Percentiles rank a stretch among this genome's conserved stretches.
These are phyloP conservation scores for Xenopus borealis DNA, from an alignment of 2,113 vertebrate species.

Conservation along the genomic window DNA sequence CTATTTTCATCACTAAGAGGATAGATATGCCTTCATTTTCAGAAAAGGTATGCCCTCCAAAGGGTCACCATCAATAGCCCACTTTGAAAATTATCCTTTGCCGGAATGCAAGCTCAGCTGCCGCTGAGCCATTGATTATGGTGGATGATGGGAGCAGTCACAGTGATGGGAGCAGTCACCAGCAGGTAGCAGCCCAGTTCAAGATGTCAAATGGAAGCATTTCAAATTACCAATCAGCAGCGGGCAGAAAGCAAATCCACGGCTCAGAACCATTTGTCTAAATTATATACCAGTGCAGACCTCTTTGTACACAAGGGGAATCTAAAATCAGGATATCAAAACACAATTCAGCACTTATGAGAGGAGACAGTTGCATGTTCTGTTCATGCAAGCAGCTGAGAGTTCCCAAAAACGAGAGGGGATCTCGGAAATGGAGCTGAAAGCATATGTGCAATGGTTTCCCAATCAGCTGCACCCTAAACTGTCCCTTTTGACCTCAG, in stretches of 20 bases:
- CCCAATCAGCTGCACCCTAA: too few species aligned
- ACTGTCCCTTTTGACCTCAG: too few species aligned
- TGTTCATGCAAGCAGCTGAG: neutral
- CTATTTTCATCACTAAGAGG: too few species aligned
- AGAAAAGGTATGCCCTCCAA: neutral
- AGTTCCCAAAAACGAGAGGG: too few species aligned
- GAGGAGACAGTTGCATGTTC: neutral
- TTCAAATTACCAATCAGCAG: constrained; percentile 12
- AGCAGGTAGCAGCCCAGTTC: constrained; percentile 7
- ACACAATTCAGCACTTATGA: neutral
- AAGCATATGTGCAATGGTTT: too few species aligned
- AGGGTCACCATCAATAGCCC: neutral
- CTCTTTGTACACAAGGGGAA: constrained; percentile 3
- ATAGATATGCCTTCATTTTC: too few species aligned
- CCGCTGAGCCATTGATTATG: constrained; percentile 21
- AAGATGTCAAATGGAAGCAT: constrained; percentile 16
- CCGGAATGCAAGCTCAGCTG: neutral
- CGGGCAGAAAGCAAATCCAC: neutral
- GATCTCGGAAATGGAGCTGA: too few species aligned
- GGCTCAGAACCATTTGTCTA: constrained; percentile 9
- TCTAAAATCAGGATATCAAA: constrained; percentile 4
- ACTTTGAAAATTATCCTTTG: constrained; percentile 4
- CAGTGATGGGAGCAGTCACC: neutral
- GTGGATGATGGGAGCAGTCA: constrained; percentile 5
- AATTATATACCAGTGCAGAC: neutral